Evolutionary conservation across 2,797 vertebrate species (phyloP), one percentile per base, ranked within the genome.

Genomic region (Cetoscarus ocellatus): DNA sequence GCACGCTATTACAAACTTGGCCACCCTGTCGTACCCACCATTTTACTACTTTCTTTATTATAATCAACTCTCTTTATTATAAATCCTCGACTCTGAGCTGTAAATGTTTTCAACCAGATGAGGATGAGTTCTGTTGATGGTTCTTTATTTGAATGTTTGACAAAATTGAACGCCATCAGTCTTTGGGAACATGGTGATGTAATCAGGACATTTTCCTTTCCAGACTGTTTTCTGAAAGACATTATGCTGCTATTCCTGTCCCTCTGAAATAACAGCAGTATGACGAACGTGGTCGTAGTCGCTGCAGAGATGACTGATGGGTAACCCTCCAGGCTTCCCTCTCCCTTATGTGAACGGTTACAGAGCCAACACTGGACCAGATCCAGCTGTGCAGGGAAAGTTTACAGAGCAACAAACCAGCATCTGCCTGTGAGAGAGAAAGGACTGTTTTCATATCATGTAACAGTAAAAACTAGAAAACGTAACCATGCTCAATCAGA

Each of bases 141-240:
- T 6, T 44, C 47, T 64, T 70, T 51, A 82, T 66, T 77, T n/a
- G n/a, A n/a, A n/a, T n/a, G 59, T 81, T 83, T 83, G 77, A 80
- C 65, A 63, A 61, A 52, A 59, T 68, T 47, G 50, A 75, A 69
- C 67, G 15, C 63, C 64, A 67, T 62, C 68, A 35, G 48, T 79
- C 77, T 83, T 83, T 86, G 80, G 71, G 82, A 87, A 86, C 58
- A 53, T 13, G 1, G 40, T 86, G 85, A 90, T 74, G 75, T 84
- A 83, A 90, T 63, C 48, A 61, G 70, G 69, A 77, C 61, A 69
- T 82, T 86, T 82, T 75, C 57, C 60, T 51, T 43, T 15, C 64
- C 67, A 58, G 53, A 48, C 76, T 81, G 58, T 88, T 89, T 86
- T 88, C 72, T 88, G 57, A 86, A 80, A 70, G 75, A 75, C 67